These are phyloP conservation scores for Rhegmatorhina hoffmannsi DNA, from an alignment of 2,113 vertebrate species.

Conservation along the genomic window DNA sequence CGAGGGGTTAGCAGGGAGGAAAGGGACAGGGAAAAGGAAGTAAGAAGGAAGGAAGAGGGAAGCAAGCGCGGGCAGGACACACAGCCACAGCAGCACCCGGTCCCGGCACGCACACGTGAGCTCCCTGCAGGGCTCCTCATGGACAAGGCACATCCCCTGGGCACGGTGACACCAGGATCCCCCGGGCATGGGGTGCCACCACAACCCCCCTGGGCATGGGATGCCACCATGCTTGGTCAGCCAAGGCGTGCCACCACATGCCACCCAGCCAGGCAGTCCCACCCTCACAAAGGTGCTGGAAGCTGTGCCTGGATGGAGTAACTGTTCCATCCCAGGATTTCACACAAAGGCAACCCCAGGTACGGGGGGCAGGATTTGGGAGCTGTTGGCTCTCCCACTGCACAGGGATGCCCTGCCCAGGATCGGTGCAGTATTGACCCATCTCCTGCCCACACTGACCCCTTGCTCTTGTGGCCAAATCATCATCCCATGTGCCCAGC, in stretches of 20 bases:
- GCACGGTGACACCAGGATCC: neutral
- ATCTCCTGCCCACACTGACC: neutral
- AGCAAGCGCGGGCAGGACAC: neutral
- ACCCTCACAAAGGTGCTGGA: neutral
- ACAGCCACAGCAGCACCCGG: neutral
- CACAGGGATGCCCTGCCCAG: neutral
- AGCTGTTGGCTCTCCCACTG: neutral
- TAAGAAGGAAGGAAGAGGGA: neutral
- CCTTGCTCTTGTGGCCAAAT: neutral
- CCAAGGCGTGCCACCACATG: neutral
- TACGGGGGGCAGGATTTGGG: rapidly evolving
- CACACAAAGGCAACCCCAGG: neutral
- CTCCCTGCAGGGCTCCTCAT: constrained; percentile 16
- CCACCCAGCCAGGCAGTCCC: neutral
- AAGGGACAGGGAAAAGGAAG: neutral
- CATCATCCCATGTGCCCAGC: neutral
- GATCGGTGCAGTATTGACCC: neutral
- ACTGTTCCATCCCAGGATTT: neutral
- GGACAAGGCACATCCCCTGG: neutral
- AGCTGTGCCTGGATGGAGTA: neutral
- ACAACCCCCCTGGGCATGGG: rapidly evolving
- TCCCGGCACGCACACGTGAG: neutral
- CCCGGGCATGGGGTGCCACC: rapidly evolving
- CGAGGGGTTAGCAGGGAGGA: neutral
- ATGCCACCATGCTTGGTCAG: neutral